Evolutionary conservation across 2,888 invertebrate genomes (phyloP).

Genomic region (Conus canariensis): DNA sequence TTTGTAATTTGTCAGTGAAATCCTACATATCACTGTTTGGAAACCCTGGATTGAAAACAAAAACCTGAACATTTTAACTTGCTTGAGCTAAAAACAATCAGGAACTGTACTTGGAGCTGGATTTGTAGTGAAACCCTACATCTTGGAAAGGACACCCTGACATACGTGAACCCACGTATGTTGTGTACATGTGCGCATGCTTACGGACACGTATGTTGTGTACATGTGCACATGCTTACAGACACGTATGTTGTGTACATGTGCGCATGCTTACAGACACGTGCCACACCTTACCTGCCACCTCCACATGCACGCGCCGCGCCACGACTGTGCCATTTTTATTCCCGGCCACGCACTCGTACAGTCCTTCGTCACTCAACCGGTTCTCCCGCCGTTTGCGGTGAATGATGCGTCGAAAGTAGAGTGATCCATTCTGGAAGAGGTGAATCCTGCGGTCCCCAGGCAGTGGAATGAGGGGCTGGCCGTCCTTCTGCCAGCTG

Average conservation of each 20-base stretch:
- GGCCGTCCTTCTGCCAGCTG: conserved; percentile 33
- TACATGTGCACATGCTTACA: neutral
- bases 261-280: neutral
- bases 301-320: conserved; percentile 38
- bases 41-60: too few relatives aligned
- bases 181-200: neutral
- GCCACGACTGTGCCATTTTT: conserved; percentile 26
- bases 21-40: too few relatives aligned
- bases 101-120: too few relatives aligned
- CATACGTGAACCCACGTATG: neutral
- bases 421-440: conserved; percentile 39
- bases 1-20: too few relatives aligned
- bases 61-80: too few relatives aligned
- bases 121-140: too few relatives aligned
- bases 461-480: neutral
- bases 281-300: conserved; percentile 14
- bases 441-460: conserved; percentile 30
- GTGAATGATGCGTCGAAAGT: conserved; percentile 37
- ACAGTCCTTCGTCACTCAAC: conserved; percentile 38
- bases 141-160: neutral
- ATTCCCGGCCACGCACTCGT: conserved; percentile 38
- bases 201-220: neutral
- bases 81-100: too few relatives aligned
- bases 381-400: conserved; percentile 36
- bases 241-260: neutral